Percentiles rank a stretch among this genome's conserved stretches.
phyloP scores from a whole-genome alignment of 2,113 vertebrate genomes.

The Casuarius casuarius region DNA sequence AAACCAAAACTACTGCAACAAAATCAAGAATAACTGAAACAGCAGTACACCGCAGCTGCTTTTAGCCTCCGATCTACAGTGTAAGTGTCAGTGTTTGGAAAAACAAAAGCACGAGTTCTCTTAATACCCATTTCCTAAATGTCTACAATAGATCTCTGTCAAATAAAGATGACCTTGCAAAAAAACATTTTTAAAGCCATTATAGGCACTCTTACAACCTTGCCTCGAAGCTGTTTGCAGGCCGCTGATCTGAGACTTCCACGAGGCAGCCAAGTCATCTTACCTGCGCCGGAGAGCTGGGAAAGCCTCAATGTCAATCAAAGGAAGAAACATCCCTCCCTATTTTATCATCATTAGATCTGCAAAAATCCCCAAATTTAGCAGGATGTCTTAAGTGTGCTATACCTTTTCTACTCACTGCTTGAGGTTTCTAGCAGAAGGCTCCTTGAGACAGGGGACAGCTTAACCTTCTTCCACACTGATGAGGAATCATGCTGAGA shows the following conservation, averaged over 20 bases:
- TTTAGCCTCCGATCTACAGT: neutral
- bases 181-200: neutral
- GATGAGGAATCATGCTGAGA: slow-evolving; percentile 63
- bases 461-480: slow-evolving; percentile 62
- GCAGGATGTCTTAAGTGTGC: neutral
- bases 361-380: neutral
- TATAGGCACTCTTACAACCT: neutral
- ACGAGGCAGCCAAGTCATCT: neutral
- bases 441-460: slow-evolving; percentile 63
- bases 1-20: neutral
- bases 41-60: slow-evolving; percentile 1
- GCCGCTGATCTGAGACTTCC: neutral
- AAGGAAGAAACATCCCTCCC: neutral
- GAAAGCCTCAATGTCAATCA: neutral
- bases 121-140: neutral
- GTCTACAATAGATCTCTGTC: neutral
- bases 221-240: neutral
- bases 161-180: neutral
- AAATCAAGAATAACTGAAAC: neutral
- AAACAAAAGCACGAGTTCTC: neutral
- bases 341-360: neutral
- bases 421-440: slow-evolving; percentile 25
- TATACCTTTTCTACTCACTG: neutral
- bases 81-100: neutral
- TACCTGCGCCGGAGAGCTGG: neutral